Conservation (phyloP, 2,888 invertebrate genomes). For the Papilio elwesi region DNA sequence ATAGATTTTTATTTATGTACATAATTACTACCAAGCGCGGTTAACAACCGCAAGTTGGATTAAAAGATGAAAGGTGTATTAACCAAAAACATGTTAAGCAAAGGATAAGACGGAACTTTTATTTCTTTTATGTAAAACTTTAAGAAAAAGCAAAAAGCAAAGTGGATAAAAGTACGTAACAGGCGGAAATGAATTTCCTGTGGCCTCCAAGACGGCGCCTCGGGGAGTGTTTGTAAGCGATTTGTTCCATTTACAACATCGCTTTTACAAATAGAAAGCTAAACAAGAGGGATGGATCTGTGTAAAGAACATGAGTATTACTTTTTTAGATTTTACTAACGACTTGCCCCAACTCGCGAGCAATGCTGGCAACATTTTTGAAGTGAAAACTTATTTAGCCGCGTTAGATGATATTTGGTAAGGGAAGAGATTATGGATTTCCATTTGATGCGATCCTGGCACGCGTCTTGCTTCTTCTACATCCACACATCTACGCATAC, state of each 20-base stretch:
- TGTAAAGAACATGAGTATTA: conserved; percentile 1
- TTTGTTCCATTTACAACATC: conserved; percentile 24
- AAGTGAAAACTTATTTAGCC: too few relatives aligned
- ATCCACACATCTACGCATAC: too few relatives aligned
- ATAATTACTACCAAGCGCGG: too few relatives aligned
- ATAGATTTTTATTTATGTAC: too few relatives aligned
- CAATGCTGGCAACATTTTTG: neutral
- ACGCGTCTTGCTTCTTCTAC: too few relatives aligned
- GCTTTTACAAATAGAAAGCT: conserved; percentile 14
- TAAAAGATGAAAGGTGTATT: neutral
- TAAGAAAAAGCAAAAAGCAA: neutral
- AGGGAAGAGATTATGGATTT: too few relatives aligned
- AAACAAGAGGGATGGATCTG: neutral
- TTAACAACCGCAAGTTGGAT: neutral
- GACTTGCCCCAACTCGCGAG: neutral
- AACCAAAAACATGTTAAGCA: neutral
- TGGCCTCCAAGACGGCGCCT: conserved; percentile 1
- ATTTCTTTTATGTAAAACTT: conserved; percentile 14
- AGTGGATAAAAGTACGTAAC: conserved; percentile 13
- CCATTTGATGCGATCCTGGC: too few relatives aligned
- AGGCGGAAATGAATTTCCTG: conserved; percentile 27
- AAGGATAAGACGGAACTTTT: conserved; percentile 1
- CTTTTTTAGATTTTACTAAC: neutral
- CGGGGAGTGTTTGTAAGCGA: conserved; percentile 26
- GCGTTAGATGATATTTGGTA: too few relatives aligned